phyloP scores from a whole-genome alignment of 2,888 invertebrate genomes.

The Drosophila birchii region DNA sequence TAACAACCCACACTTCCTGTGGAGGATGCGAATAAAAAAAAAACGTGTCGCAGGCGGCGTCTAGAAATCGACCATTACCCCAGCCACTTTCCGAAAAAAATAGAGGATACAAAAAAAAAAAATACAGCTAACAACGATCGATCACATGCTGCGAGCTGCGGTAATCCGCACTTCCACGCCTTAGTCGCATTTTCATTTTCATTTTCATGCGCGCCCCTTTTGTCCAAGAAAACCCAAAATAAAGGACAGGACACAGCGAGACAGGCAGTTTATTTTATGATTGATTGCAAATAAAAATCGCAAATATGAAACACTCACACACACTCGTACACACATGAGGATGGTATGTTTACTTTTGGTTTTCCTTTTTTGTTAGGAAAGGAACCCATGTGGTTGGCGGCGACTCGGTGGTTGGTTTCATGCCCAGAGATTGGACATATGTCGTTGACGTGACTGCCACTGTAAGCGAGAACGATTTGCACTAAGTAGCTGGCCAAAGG shows the following conservation, averaged over 20 bases:
- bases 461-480: conserved; percentile 50
- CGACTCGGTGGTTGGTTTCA: conserved; percentile 47
- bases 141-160: conserved; percentile 80
- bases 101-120: neutral
- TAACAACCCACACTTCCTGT: conserved; percentile 78
- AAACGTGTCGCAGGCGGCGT: conserved; percentile 77
- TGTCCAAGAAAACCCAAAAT: conserved; percentile 47
- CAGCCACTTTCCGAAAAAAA: conserved; percentile 22
- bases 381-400: conserved; percentile 44
- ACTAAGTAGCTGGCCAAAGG: conserved; percentile 46
- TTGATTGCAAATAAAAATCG: conserved; percentile 81
- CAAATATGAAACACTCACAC: conserved; percentile 60
- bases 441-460: conserved; percentile 68
- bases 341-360: conserved; percentile 70
- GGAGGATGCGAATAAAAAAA: conserved; percentile 34
- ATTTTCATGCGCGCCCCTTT: conserved; percentile 68
- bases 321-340: conserved; percentile 38
- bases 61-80: conserved; percentile 46
- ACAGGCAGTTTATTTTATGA: conserved; percentile 78
- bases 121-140: conserved; percentile 62
- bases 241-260: conserved; percentile 41
- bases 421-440: conserved; percentile 65
- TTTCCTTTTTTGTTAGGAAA: conserved; percentile 44
- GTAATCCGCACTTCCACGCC: conserved; percentile 82
- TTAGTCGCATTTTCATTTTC: conserved; percentile 72